Evolutionary conservation across 2,888 invertebrate genomes (phyloP), one percentile per base, ranked within the genome.

Genomic region (Zele albiditarsus): DNA sequence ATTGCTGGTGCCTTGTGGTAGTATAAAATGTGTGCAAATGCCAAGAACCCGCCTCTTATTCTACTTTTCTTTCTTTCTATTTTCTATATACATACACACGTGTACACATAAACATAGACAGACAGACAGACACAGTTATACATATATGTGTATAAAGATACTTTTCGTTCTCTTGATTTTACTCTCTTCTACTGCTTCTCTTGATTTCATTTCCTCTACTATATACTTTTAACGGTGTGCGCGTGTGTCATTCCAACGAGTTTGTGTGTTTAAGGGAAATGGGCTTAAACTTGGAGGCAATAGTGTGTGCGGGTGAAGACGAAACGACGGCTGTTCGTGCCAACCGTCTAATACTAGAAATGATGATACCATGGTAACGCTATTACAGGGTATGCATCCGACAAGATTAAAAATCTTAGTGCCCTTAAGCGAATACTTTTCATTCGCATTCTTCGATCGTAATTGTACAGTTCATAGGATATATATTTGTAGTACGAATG

Each of bases 361-460:
- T 76, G 71, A 71, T 57, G 76, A 67, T 73, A 66, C 75, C 74
- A 77, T 76, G 76, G 77, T 76, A 77, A 77, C 77, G 58, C 75
- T 63, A 74, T 77, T 78, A 77, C 76, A 74, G 66, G 4, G n/a
- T 46, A 46, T 63, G 68, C 71, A 71, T 62, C 68, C 75, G 71
- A 74, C 73, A 38, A 77, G 80, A 81, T 83, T 80, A 80, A 80
- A 81, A 81, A 80, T 72, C 60, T 78, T 80, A 74, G 65, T 72
- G 67, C 70, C 60, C 74, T 74, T 71, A 75, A 79, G 63, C 71
- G 53, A 57, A 80, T 74, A 74, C 68, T 75, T 77, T 74, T 76
- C 77, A 68, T 42, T 65, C 58, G 16, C 20, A 53, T 70, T 69
- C 33, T 49, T 31, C 12, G 5, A 3, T 14, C 20, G 57, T 68